phyloP scores from a whole-genome alignment of 2,888 invertebrate genomes.

The Plebejus anna region DNA sequence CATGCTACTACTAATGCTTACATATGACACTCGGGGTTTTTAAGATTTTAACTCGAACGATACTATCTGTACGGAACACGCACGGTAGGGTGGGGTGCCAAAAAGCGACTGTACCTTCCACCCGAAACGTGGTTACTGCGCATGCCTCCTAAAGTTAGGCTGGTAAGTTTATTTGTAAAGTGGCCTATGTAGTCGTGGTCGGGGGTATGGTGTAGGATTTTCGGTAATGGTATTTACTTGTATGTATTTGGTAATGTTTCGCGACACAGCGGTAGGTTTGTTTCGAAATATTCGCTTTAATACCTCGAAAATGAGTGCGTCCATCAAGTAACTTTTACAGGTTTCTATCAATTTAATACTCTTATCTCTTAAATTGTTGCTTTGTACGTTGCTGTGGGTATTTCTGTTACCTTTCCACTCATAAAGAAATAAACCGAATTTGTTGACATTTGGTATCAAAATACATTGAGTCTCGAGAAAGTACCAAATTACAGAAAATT shows the following conservation, averaged over 20 bases:
- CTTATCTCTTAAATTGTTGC: no score
- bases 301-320: neutral
- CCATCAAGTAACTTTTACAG: neutral
- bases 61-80: constrained; percentile 46
- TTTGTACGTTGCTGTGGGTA: no score
- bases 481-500: no score
- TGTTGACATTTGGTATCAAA: no score
- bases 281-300: neutral
- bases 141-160: constrained; percentile 42
- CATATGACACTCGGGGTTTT: constrained; percentile 67
- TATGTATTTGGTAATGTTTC: constrained; percentile 1
- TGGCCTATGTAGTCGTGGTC: constrained; percentile 8
- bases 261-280: neutral
- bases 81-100: constrained; percentile 50
- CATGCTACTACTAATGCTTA: constrained; percentile 74
- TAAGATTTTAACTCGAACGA: constrained; percentile 47
- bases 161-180: constrained; percentile 32
- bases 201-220: constrained; percentile 20
- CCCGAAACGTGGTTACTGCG: constrained; percentile 48
- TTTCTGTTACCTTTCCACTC: no score
- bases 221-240: constrained; percentile 11
- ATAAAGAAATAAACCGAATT: no score
- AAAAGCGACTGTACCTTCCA: constrained; percentile 51
- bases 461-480: no score
- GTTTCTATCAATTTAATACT: neutral